Evolutionary conservation across 2,888 invertebrate genomes (phyloP).

Genomic region (Heliconius aoede): DNA sequence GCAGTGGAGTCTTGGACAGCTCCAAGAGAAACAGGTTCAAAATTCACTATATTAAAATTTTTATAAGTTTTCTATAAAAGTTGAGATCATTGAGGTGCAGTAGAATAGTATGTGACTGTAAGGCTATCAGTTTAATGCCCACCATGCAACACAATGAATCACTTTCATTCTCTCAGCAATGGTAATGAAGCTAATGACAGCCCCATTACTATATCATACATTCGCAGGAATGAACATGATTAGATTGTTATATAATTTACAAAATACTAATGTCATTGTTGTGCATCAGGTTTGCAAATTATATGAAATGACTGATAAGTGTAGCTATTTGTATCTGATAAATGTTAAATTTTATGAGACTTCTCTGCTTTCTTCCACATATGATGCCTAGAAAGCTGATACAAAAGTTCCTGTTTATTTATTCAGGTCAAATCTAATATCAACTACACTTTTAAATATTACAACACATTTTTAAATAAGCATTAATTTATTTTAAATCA

Average conservation of each 20-base stretch:
- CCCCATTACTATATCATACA: neutral
- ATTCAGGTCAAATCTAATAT: neutral
- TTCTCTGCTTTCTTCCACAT: no score
- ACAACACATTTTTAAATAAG: no score
- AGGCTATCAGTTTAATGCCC: neutral
- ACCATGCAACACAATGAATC: no score
- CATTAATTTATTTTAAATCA: no score
- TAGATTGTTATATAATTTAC: neutral
- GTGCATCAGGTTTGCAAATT: no score
- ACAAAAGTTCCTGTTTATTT: neutral
- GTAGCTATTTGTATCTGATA: no score
- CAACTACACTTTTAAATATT: neutral
- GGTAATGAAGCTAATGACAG: neutral
- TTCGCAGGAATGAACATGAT: neutral
- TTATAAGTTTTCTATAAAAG: neutral
- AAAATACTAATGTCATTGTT: no score
- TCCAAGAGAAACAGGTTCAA: neutral
- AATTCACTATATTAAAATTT: neutral
- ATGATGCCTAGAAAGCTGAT: no score
- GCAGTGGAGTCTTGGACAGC: no score
- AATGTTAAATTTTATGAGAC: no score
- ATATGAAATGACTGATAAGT: no score
- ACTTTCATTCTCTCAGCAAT: neutral
- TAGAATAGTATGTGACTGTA: neutral
- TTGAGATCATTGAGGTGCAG: neutral